Evolutionary conservation across 2,888 invertebrate genomes (phyloP), one percentile per base, ranked within the genome.

Genomic region (Xestia rhomboidea): DNA sequence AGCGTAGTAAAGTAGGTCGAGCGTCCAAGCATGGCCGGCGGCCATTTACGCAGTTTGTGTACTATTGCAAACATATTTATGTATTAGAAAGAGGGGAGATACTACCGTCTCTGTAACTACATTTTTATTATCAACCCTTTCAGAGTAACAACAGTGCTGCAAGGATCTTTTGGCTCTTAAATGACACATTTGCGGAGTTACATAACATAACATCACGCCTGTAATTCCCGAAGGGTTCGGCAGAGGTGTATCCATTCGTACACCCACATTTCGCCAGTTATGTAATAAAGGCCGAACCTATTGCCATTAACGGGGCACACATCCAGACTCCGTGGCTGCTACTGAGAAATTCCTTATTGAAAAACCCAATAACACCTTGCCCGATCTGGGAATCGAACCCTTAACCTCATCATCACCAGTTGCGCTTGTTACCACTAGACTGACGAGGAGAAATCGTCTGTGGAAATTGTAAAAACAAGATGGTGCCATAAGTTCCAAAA

Each of bases 1-100:
- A 79, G 64, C 68, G 71, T 73, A 75, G 68, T 54, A 66, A 91
- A 90, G 77, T 92, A 76, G 91, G 92, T 91, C 91, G 88, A 70
- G 79, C 86, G 89, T 88, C 86, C 87, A 87, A 88, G 80, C 79
- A 75, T 81, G 68, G 71, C 73, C 77, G 76, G 78, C 84, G 66
- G 74, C 73, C 76, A 79, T 87, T 85, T 88, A 83, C 85, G 85
- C 79, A 85, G 79, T 86, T 81, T 80, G 73, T 82, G 72, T 81
- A 79, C 74, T 75, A 83, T 84, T 87, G 75, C 80, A 27, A 83
- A 63, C 71, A 73, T 81, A 41, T 41, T 4, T 72, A 73, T 69
- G 57, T 64, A 66, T 38, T 71, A 78, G 71, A 75, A 69, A 75
- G 69, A 76, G 79, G 85, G 62, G 51, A 21, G 51, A 44, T 63